These are phyloP conservation scores for Eleutherodactylus coqui DNA, from an alignment of 2,797 vertebrate genomes.

Conservation along the genomic window DNA sequence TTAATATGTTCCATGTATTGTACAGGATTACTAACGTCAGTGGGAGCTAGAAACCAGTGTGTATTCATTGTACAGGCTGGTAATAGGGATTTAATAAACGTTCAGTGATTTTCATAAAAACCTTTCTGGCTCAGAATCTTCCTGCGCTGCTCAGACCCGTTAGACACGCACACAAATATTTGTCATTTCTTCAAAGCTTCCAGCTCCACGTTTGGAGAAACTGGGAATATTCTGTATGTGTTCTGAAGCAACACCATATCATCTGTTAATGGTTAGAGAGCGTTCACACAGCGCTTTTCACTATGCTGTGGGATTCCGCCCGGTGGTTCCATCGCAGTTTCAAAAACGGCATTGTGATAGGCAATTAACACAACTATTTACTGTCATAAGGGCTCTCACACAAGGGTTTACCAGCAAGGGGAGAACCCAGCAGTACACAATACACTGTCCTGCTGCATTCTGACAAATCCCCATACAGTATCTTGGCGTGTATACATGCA, in stretches of 20 bases:
- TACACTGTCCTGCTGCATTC: too few species aligned
- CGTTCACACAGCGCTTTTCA: too few species aligned
- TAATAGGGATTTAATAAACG: slow-evolving; percentile 54
- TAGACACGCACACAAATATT: not conserved
- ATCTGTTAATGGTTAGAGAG: not conserved
- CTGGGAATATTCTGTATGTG: not conserved
- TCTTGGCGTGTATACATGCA: too few species aligned
- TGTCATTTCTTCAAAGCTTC: not conserved
- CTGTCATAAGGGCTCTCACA: too few species aligned
- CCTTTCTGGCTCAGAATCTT: not conserved
- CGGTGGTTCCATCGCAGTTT: too few species aligned
- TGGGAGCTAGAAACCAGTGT: not conserved
- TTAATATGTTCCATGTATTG: slow-evolving; percentile 30
- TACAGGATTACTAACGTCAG: not conserved
- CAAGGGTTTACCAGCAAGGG: too few species aligned
- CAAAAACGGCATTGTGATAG: too few species aligned
- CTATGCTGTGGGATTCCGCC: too few species aligned
- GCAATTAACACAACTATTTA: too few species aligned
- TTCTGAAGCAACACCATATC: not conserved
- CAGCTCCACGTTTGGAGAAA: not conserved
- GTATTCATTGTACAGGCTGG: not conserved
- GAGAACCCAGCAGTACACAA: too few species aligned
- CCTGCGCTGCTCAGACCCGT: not conserved
- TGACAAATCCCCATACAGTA: too few species aligned
- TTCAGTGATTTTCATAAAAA: slow-evolving; percentile 45